Percentiles rank a stretch among this genome's conserved stretches.
These are phyloP conservation scores for Gallinago paraguaiae DNA, from an alignment of 2,113 vertebrate genomes.

Conservation along the genomic window DNA sequence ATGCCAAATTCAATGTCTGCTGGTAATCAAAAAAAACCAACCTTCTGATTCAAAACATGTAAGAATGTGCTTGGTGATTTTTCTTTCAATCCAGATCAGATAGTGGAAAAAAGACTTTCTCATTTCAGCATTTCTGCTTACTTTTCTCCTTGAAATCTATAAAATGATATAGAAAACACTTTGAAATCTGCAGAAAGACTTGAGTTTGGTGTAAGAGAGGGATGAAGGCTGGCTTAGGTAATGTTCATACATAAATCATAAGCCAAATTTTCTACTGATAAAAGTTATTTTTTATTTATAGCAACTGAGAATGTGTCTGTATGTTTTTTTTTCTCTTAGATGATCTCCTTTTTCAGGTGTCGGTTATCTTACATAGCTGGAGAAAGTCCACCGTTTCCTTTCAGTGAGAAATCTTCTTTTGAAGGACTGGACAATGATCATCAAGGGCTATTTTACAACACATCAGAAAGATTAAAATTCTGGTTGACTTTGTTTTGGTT, in stretches of 20 bases:
- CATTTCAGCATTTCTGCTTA: not conserved
- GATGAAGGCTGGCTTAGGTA: not conserved
- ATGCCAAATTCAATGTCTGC: not conserved
- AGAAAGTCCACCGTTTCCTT: not conserved
- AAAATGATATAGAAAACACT: not conserved
- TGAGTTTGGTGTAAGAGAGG: not conserved
- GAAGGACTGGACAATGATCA: not conserved
- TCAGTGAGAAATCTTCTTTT: not conserved
- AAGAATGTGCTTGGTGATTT: not conserved
- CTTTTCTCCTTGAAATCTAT: not conserved
- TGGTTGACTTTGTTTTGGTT: not conserved
- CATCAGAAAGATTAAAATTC: not conserved
- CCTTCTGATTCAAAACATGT: not conserved
- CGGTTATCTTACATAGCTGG: not conserved
- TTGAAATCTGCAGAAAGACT: not conserved
- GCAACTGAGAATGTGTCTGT: not conserved
- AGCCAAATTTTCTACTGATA: not conserved
- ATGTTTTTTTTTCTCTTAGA: not conserved
- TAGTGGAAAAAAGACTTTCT: not conserved
- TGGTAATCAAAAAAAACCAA: not conserved
- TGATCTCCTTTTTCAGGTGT: not conserved
- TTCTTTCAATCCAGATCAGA: not conserved
- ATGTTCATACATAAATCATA: not conserved
- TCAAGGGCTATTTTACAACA: not conserved
- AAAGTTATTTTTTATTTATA: conserved; percentile 15